These are phyloP conservation scores for Cepaea nemoralis DNA, from an alignment of 1,140 invertebrate species.

Conservation along the genomic window DNA sequence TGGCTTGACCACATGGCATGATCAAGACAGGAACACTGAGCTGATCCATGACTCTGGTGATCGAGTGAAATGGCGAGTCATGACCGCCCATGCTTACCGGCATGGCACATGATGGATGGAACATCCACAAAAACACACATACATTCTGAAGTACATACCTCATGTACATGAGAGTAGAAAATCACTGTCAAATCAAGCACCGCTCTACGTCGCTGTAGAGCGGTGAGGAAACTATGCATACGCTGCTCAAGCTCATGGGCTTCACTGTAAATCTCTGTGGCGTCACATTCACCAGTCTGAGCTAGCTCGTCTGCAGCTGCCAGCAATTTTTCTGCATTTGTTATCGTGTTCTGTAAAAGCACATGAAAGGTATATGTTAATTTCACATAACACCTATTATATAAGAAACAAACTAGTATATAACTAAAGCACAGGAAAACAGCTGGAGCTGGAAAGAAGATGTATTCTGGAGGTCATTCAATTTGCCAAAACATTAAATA, in stretches of 20 bases:
- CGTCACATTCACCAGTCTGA: conserved; percentile 94
- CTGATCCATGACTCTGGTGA: no score
- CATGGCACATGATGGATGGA: no score
- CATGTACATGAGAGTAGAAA: conserved; percentile 96
- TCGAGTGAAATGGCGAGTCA: no score
- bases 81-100: no score
- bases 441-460: no score
- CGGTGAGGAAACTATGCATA: conserved; percentile 88
- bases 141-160: conserved; percentile 80
- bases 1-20: no score
- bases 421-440: no score
- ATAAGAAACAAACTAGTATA: background rate
- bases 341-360: conserved; percentile 93
- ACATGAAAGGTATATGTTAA: no score
- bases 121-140: no score
- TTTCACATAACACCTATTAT: background rate
- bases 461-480: no score
- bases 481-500: no score
- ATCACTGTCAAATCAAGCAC: conserved; percentile 92
- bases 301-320: conserved; percentile 95
- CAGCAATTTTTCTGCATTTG: conserved; percentile 96
- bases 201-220: conserved; percentile 91
- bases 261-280: conserved; percentile 91
- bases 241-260: conserved; percentile 92
- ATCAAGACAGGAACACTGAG: no score